Base-by-base conservation (phyloP, 1,140 invertebrate genomes). In the Drosophila santomea region DNA sequence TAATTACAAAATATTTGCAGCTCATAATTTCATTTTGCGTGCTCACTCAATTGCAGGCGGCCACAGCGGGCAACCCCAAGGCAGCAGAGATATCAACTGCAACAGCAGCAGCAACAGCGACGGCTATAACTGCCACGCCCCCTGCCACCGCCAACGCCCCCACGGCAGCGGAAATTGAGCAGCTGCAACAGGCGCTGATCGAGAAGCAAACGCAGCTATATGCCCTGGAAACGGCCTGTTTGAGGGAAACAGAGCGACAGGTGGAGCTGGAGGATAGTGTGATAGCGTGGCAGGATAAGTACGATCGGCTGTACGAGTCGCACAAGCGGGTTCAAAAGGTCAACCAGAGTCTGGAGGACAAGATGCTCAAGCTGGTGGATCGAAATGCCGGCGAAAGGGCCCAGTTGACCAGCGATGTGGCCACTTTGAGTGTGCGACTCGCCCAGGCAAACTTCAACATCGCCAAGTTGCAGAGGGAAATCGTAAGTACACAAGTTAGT, bases 271-370 rank as follows among this genome's bases (percentile, higher is more conserved):
- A 96, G 84, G 97, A 98, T 74, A 97, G 98, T 92, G 93, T 98
- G 54, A 91, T 95, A 57, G 96, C 96, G 78, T 97, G 97, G 95
- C 95, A 97, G 90, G 97, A 98, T 80, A 97, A 98, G 94, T 98
- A 98, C 94, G 96, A 96, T 92, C 95, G 98, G 79, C 94, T 99
- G 54, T 96, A 97, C 93, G 98, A 99, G 91, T 97, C 97, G 62
- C 97, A 99, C 89, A 97, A 98, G 91, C 95, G 97, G 83, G 95
- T 99, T 39, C 98, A 99, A 92, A 98, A 97, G 93, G 96, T 99
- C 28, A 99, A 99, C 93, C 97, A 99, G 93, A 97, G 96, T 81
- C 94, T 99, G 74, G 98, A 99, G 93, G 98, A 99, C 91, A 99
- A 99, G 92, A 93, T 99, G 51, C 93, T 99, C 50, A 97, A 96